Percentiles rank a stretch among this genome's conserved stretches.
phyloP scores from a whole-genome alignment of 2,888 invertebrate species.

The Thera obeliscata region DNA sequence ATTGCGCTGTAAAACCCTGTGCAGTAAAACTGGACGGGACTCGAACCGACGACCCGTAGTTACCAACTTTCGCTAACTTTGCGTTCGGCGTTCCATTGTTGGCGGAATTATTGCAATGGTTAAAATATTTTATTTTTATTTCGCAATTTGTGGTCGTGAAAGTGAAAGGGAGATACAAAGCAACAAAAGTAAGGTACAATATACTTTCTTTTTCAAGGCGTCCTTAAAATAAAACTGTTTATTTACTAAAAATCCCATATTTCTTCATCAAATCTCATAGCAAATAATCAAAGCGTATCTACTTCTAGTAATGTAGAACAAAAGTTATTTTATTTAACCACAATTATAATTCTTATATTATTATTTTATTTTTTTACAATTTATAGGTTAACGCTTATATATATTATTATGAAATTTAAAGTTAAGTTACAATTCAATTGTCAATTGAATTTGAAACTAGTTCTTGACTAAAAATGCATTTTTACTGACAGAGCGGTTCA shows the following conservation, averaged over 20 bases:
- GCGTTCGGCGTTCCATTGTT: constrained; percentile 57
- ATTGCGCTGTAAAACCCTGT: constrained; percentile 56
- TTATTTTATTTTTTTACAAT: no score
- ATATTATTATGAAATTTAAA: no score
- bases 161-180: background rate
- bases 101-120: constrained; percentile 41
- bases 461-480: background rate
- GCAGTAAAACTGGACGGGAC: constrained; percentile 61
- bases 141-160: constrained; percentile 6
- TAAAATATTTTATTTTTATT: constrained; percentile 38
- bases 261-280: no score
- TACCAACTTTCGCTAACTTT: constrained; percentile 62
- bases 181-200: background rate
- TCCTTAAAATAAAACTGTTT: no score
- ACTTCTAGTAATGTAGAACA: no score
- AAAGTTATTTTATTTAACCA: no score
- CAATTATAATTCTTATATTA: no score
- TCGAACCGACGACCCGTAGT: constrained; percentile 58
- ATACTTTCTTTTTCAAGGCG: no score
- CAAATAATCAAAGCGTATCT: no score
- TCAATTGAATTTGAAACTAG: background rate
- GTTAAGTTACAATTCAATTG: background rate
- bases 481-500: background rate
- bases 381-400: no score
- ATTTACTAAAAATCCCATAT: no score